Base-by-base conservation (phyloP, 2,797 vertebrate species). In the Anguilla megastoma region DNA sequence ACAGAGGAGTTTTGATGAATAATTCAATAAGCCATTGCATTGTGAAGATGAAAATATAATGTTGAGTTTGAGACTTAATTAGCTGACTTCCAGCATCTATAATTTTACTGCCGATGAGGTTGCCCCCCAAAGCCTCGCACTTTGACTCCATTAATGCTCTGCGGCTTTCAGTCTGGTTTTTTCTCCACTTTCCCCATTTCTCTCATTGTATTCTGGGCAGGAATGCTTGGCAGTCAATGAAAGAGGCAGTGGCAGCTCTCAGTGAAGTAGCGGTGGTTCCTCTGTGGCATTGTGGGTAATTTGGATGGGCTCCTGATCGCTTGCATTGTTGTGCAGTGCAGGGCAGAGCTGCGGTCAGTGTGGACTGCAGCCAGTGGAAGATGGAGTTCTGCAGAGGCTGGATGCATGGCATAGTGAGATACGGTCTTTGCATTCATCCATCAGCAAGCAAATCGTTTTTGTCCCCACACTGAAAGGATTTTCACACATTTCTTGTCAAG, bases 1-100 rank as follows among this genome's bases (percentile, higher is more conserved):
- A 89, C 88, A 90, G 85, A 90, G 90, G 79, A 74, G 90, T 90
- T 90, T 87, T 88, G 89, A 93, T 93, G 86, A 92, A 92, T 93
- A 87, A 92, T 93, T 94, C 90, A 89, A 87, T 86, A 90, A 89
- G 83, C 90, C 54, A 54, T 79, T 93, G 87, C 92, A 91, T 93
- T 93, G 93, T 93, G 93, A 85, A 93, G 84, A 88, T 74, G 76
- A 56, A 91, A 91, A 91, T 90, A 92, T 90, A 89, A 87, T 87
- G 86, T 52, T 88, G 74, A 86, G 88, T 91, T 87, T 90, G 88
- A 87, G 33, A 74, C 85, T 86, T 89, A 94, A 93, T 94, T 92
- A 92, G 88, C 86, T 86, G 88, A 91, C 89, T 88, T 52, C 87
- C 89, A 88, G 88, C 90, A 85, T 41, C 56, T 84, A 86, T 90